Evolutionary conservation across 37 sponge, comb jelly and placozoan species (phyloP).

Genomic region (Petrosia ficiformis): DNA sequence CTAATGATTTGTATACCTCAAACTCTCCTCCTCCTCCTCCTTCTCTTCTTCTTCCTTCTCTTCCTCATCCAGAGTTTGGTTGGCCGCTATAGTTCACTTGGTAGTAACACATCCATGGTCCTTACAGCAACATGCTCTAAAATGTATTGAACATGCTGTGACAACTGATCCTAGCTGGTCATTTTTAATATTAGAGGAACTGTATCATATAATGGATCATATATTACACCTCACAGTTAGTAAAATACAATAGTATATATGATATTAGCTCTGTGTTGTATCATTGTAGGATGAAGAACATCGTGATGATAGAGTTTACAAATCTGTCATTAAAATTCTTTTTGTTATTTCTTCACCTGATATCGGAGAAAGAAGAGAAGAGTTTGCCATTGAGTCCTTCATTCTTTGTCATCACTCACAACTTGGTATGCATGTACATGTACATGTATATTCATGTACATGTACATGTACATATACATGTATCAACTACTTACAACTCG

Average conservation of each 20-base stretch:
- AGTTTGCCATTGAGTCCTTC: conserved; percentile 35
- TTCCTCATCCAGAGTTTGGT: conserved; percentile 36
- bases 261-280: too few species aligned
- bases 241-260: too few species aligned
- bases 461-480: too few species aligned
- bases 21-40: background rate
- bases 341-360: background rate
- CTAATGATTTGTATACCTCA: background rate
- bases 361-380: conserved; percentile 2
- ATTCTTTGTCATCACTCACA: too few species aligned
- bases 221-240: too few species aligned
- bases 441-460: too few species aligned
- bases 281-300: background rate
- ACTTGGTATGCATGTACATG: too few species aligned
- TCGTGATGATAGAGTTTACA: background rate
- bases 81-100: conserved; percentile 22
- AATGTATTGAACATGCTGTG: conserved; percentile 2
- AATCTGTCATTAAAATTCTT: background rate
- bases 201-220: background rate
- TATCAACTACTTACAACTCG: too few species aligned
- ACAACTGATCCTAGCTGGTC: conserved; percentile 3
- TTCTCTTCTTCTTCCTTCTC: background rate
- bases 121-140: conserved; percentile 1
- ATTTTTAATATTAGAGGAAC: too few species aligned
- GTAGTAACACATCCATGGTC: conserved; percentile 18